Base-by-base conservation (phyloP, 2,113 vertebrate genomes). In the Pygoscelis antarcticus region DNA sequence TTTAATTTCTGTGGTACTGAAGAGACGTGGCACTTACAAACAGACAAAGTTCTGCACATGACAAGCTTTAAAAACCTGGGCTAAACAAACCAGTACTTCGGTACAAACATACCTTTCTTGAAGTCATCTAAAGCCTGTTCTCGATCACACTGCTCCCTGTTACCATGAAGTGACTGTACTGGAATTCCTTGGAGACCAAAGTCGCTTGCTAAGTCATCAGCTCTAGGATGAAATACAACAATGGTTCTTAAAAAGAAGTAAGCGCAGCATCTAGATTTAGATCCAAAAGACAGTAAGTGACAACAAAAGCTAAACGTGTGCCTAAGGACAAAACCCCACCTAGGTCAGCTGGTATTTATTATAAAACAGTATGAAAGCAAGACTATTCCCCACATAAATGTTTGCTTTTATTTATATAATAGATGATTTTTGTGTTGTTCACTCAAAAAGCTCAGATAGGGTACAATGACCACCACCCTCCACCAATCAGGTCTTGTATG, bases 71-170 rank as follows among this genome's bases (percentile, higher is more conserved):
- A 21, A 92, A 86, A 34, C 15, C 40, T n/a, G 38, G 57, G 36
- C 13, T 72, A 64, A 57, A 81, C n/a, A 58, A 80, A 86, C 16
- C 6, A 83, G 2, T 36, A 71, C 32, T 76, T 54, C 36, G 27
- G 21, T 25, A 71, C 29, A 92, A 86, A 88, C 75, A 4, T 97
- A 99, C 99, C 98, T 16, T 98, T 98, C 97, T 98, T 99, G 91
- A 99, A 99, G 96, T 99, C 99, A 91, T 98, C 98, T 89, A 99
- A 98, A 26, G 99, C 99, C 86, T 98, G 99, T 86, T 99, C 99
- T 42, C 99, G 97, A 97, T 99, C 99, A 54, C 97, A 98, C 93
- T 99, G 99, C 36, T 99, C 99, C 76, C 99, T 98, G 92, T 99
- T 98, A 32, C 99, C 99, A 80, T 99, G 99, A 90, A 99, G 98